A percentile compares a stretch with the other conserved stretches of the same genome.
phyloP scores from a whole-genome alignment of 2,888 invertebrate species.

The Chirona hameri region DNA sequence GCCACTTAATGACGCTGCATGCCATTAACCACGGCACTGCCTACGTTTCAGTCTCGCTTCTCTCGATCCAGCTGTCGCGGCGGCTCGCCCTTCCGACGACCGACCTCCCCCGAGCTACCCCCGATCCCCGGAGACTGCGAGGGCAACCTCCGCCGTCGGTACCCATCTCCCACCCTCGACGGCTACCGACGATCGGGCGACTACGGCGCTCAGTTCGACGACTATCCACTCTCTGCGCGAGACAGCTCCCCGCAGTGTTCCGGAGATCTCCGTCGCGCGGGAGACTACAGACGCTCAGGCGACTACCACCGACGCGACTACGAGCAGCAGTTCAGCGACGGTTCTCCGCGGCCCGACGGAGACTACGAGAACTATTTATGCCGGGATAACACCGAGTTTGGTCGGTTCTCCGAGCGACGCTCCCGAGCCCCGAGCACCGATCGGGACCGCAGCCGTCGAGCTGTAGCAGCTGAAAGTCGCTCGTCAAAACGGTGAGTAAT shows the following conservation, averaged over 20 bases:
- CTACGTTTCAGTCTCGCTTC: background rate
- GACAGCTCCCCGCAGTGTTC: background rate
- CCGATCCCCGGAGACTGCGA: background rate
- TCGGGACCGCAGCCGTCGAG: no score
- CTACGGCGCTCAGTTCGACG: background rate
- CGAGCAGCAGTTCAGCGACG: background rate
- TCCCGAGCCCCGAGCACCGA: slow-evolving; percentile 3
- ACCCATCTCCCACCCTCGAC: background rate
- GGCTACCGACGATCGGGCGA: background rate
- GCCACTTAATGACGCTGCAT: no score
- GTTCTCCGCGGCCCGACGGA: background rate
- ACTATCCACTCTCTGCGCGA: background rate
- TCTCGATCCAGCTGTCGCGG: background rate
- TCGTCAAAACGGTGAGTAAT: no score
- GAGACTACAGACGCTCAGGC: background rate
- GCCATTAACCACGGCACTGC: no score
- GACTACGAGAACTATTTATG: background rate
- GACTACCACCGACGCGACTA: slow-evolving; percentile 2
- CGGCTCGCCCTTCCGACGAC: background rate
- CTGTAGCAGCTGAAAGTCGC: no score
- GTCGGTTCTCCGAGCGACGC: background rate
- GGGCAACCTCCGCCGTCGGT: background rate
- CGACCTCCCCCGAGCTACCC: background rate
- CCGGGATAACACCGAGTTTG: background rate
- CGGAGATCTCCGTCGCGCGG: background rate